A percentile compares a stretch with the other conserved stretches of the same genome.
These are phyloP conservation scores for Cettia cetti DNA, from an alignment of 2,113 vertebrate species.

Conservation along the genomic window DNA sequence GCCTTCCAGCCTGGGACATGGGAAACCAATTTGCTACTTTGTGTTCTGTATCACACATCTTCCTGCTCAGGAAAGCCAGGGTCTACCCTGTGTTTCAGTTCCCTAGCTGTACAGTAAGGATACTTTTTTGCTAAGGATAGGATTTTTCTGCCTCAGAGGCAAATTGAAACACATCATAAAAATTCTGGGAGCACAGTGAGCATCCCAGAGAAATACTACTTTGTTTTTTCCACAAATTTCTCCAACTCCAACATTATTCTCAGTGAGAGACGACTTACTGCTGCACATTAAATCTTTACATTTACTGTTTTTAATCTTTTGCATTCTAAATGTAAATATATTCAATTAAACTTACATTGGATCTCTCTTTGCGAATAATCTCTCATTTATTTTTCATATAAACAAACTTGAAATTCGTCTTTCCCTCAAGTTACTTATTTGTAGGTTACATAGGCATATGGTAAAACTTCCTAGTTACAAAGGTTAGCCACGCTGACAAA, in stretches of 20 bases:
- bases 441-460: not conserved
- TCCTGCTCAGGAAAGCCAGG: not conserved
- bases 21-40: not conserved
- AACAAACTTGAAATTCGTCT: not conserved
- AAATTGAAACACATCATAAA: not conserved
- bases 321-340: slow-evolving; percentile 8
- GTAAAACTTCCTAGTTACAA: not conserved
- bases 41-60: not conserved
- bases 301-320: not conserved
- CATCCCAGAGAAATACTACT: not conserved
- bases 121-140: not conserved
- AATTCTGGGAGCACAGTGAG: not conserved
- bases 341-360: not conserved
- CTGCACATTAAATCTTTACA: not conserved
- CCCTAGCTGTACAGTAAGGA: not conserved
- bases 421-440: not conserved
- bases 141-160: not conserved
- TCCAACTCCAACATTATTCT: not conserved
- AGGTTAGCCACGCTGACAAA: not conserved
- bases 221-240: not conserved
- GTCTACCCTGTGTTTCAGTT: not conserved
- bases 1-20: not conserved
- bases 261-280: not conserved
- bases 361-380: not conserved
- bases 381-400: slow-evolving; percentile 38